These are phyloP conservation scores for Ptilonorhynchus violaceus DNA, from an alignment of 2,113 vertebrate genomes.

Conservation along the genomic window DNA sequence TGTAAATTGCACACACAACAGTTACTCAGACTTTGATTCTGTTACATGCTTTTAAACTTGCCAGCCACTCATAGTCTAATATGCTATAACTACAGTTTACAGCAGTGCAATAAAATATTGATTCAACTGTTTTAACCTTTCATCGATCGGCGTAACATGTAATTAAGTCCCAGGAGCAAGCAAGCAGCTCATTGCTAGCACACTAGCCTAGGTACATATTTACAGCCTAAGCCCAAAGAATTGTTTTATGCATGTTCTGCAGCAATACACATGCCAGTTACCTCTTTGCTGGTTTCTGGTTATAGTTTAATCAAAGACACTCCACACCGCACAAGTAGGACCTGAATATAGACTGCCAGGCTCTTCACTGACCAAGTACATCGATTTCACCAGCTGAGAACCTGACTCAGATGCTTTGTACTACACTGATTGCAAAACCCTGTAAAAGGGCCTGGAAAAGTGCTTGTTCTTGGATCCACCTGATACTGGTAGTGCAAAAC, in stretches of 20 bases:
- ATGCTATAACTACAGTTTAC: conserved; percentile 15
- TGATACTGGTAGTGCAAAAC: neutral
- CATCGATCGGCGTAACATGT: neutral
- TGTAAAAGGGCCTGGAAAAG: neutral
- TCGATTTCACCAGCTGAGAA: neutral
- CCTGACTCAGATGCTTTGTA: neutral
- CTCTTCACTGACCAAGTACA: neutral
- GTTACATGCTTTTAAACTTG: conserved; percentile 41
- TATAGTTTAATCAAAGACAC: neutral
- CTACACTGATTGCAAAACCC: neutral
- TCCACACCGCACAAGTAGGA: neutral
- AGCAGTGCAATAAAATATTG: conserved; percentile 36
- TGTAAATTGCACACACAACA: neutral
- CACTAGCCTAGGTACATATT: neutral
- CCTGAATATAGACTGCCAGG: neutral
- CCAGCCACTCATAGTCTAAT: conserved; percentile 2
- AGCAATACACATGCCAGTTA: neutral
- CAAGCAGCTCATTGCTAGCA: neutral
- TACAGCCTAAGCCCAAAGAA: neutral
- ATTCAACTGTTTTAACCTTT: conserved; percentile 49
- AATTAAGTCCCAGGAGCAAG: conserved; percentile 24
- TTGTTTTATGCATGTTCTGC: neutral
- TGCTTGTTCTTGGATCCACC: neutral
- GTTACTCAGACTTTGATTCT: conserved; percentile 27
- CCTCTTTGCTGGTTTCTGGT: neutral